These are phyloP conservation scores for Zaprionus gabonicus DNA, from an alignment of 1,140 invertebrate genomes.

Conservation along the genomic window DNA sequence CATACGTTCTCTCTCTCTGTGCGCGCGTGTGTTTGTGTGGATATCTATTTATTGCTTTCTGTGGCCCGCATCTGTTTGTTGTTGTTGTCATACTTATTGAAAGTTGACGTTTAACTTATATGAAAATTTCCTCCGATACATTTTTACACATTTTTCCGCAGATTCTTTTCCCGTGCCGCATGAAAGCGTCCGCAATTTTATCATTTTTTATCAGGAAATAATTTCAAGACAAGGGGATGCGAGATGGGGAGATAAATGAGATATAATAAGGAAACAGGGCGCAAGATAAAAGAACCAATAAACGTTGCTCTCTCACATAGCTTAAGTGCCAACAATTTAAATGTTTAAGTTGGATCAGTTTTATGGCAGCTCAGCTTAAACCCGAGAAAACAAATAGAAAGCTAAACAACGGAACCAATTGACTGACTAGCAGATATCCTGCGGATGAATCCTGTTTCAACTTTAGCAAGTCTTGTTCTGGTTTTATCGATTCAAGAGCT, in stretches of 20 bases:
- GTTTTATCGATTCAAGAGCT: background rate
- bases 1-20: background rate
- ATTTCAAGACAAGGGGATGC: slow-evolving; percentile 2
- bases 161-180: slow-evolving; percentile 54
- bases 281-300: slow-evolving; percentile 41
- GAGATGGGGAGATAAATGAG: background rate
- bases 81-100: slow-evolving; percentile 50
- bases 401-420: background rate
- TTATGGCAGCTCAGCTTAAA: slow-evolving; percentile 45
- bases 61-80: background rate
- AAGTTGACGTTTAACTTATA: slow-evolving; percentile 67
- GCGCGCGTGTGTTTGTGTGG: slow-evolving; percentile 8
- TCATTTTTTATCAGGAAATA: slow-evolving; percentile 48
- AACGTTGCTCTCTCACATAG: slow-evolving; percentile 20
- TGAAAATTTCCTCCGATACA: slow-evolving; percentile 61
- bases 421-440: background rate
- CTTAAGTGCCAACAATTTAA: slow-evolving; percentile 40
- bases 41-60: slow-evolving; percentile 22
- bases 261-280: slow-evolving; percentile 23
- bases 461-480: background rate
- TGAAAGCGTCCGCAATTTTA: slow-evolving; percentile 55
- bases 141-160: slow-evolving; percentile 46
- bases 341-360: slow-evolving; percentile 51
- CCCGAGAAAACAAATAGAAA: background rate
- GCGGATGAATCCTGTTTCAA: background rate